Evolutionary conservation across 2,888 invertebrate genomes (phyloP).

Genomic region (Lycaena phlaeas): DNA sequence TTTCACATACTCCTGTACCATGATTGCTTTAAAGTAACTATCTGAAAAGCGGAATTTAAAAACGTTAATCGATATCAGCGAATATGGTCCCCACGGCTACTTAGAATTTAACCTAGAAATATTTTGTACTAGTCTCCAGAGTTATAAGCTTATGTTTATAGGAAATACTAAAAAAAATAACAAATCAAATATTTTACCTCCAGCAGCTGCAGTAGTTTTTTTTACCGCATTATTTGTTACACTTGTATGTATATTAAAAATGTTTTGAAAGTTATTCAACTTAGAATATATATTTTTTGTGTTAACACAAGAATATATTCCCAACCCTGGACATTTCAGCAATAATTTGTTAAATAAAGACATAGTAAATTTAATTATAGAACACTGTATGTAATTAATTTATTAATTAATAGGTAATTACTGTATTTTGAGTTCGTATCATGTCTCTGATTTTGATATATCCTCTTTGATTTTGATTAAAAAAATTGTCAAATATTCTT

Average conservation of each 20-base stretch:
- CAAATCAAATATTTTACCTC: conserved; percentile 31
- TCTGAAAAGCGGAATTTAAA: too few species aligned
- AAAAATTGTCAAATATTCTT: too few species aligned
- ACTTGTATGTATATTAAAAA: conserved; percentile 29
- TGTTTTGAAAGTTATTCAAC: conserved; percentile 12
- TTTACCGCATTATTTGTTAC: conserved; percentile 37
- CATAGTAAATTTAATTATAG: not conserved
- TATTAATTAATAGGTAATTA: too few species aligned
- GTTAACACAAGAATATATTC: not conserved
- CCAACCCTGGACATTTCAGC: not conserved
- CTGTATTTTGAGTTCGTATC: too few species aligned
- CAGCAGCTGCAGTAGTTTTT: conserved; percentile 59
- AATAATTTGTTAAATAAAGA: not conserved
- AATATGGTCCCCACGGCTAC: too few species aligned
- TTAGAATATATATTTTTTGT: not conserved
- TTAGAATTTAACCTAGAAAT: too few species aligned
- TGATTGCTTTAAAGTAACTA: too few species aligned
- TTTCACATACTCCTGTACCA: too few species aligned
- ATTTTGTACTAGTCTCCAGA: not conserved
- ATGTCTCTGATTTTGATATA: too few species aligned
- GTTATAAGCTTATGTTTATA: not conserved
- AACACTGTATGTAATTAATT: too few species aligned
- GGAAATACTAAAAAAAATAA: not conserved
- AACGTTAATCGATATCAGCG: too few species aligned
- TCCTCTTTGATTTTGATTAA: too few species aligned